Evolutionary conservation across 2,797 vertebrate species (phyloP).

Genomic region (Selene dorsalis): DNA sequence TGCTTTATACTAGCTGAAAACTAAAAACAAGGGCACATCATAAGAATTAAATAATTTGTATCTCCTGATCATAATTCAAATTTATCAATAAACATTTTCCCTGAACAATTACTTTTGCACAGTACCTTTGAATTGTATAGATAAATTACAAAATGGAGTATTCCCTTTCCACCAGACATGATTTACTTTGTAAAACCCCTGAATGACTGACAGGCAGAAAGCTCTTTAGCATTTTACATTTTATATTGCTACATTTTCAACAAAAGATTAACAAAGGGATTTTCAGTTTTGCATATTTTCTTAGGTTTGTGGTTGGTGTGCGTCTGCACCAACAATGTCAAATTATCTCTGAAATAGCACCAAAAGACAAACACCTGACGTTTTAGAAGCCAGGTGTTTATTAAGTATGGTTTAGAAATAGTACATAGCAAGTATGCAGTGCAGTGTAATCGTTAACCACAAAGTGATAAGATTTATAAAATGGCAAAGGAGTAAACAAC

Average conservation of each 20-base stretch:
- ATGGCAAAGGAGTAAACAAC: slow-evolving; percentile 76
- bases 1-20: slow-evolving; percentile 76
- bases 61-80: slow-evolving; percentile 80
- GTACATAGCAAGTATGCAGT: slow-evolving; percentile 78
- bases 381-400: slow-evolving; percentile 67
- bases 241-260: slow-evolving; percentile 83
- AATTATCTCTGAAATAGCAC: slow-evolving; percentile 83
- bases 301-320: slow-evolving; percentile 77
- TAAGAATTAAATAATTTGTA: slow-evolving; percentile 79
- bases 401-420: slow-evolving; percentile 81
- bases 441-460: slow-evolving; percentile 76
- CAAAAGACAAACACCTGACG: slow-evolving; percentile 76
- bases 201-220: slow-evolving; percentile 80
- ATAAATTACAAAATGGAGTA: slow-evolving; percentile 83
- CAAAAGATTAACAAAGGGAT: slow-evolving; percentile 75
- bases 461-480: slow-evolving; percentile 80
- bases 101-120: slow-evolving; percentile 86
- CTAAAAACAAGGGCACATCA: slow-evolving; percentile 79
- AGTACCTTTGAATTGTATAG: slow-evolving; percentile 84
- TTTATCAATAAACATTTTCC: slow-evolving; percentile 81
- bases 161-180: slow-evolving; percentile 83
- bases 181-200: slow-evolving; percentile 82
- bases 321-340: slow-evolving; percentile 76
- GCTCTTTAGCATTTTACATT: slow-evolving; percentile 77
- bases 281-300: slow-evolving; percentile 82